Base-by-base conservation (phyloP, 2,797 vertebrate species). In the Phylloscopus collybita region DNA sequence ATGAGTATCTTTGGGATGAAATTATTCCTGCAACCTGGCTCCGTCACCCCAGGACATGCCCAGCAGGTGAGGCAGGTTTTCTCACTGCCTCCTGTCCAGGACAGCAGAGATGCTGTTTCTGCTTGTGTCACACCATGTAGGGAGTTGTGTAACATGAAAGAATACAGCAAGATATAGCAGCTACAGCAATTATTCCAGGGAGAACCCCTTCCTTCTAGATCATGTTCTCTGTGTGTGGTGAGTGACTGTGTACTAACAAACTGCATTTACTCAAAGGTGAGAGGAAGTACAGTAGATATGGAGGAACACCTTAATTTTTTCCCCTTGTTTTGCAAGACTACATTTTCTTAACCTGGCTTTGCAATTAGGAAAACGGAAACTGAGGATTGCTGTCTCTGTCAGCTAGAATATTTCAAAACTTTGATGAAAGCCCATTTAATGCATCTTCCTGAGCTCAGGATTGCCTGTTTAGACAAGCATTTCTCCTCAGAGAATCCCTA, bases 251-350 rank as follows among this genome's bases (percentile, higher is more conserved):
- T 49, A 18, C 53, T 36, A 42, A 49, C 32, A 57, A 67, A 29
- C 8, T 69, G 26, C 42, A 53, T 69, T 49, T 54, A 45, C 38
- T 47, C 26, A 30, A 34, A 72, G n/a, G 14, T 42, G 42, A 69
- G 45, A 66, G 36, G 30, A 36, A 27, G 5, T 17, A 51, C 27
- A 49, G 5, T 3, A 64, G 12, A 30, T 40, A 11, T 14, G 30
- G 34, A 71, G 50, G 38, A 93, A 26, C 12, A 29, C 2, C 4
- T 13, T 0, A 2, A 1, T 45, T 53, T 61, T 4, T 1, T 0
- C 30, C 4, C 7, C 53, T 54, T 61, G 3, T 60, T 87, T 72
- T 59, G 56, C 9, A 61, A 47, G 60, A 19, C 2, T n/a, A 4
- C 13, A 36, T 47, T 76, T 80, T 64, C 18, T 42, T 69, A 53